Evolutionary conservation across 1,140 invertebrate genomes (phyloP), one percentile per base, ranked within the genome.

Genomic region (Leptinotarsa defecta): DNA sequence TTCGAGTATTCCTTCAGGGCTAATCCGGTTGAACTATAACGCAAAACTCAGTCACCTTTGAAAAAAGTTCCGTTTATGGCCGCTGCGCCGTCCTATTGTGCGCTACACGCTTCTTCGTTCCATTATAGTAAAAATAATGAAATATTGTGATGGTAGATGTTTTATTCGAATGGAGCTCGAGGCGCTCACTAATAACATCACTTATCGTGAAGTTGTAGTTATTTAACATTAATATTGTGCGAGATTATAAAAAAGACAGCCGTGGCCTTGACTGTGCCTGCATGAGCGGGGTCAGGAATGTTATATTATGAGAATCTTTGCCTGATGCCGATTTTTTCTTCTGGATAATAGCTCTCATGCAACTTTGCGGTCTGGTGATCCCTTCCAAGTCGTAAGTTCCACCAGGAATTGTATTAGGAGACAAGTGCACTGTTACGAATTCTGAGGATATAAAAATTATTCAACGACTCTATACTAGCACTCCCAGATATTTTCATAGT

Each of bases 181-280:
- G 48, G 69, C 69, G 19, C 48, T 71, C 69, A 61, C 69, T 71
- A 71, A 71, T 71, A 71, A 71, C 69, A 71, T 71, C 69, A 71
- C 69, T 71, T 71, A 71, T 71, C 69, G 49, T 71, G 49, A 71
- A 71, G 69, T 71, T 71, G 69, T 71, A 61, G 69, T 71, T 71
- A 71, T 71, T 71, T 61, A 57, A 71, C 69, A 71, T 71, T 71
- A 71, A 71, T 71, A 71, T 71, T 71, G 69, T 71, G 69, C 69
- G 52, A 71, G 69, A 52, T 71, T 71, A 71, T 71, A 71, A 71
- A 71, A 71, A 71, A 48, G 34, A 1, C 69, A 48, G 15, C 17
- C 69, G 48, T 71, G 48, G 69, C 69, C 69, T 71, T 71, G 69
- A 71, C 69, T 61, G 20, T 71, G 49, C 69, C 48, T 61, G 48